Evolutionary conservation across 2,888 invertebrate genomes (phyloP), one percentile per base, ranked within the genome.

Genomic region (Helicoverpa assulta): DNA sequence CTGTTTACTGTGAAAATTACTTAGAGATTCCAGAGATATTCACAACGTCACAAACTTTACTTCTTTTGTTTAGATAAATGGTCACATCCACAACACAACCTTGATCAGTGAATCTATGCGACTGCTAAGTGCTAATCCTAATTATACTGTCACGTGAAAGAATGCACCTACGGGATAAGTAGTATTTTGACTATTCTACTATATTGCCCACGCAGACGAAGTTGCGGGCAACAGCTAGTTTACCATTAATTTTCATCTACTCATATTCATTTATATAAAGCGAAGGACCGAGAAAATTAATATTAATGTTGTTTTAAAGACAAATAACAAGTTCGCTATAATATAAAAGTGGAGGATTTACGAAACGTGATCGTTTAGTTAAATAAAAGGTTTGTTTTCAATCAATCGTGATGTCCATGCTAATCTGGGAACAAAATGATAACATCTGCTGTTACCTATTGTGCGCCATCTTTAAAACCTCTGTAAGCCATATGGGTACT

Each of bases 231-330:
- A n/a, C n/a, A n/a, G n/a, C n/a, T n/a, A n/a, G n/a, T n/a, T 78
- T 82, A 77, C 18, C 70, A 83, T 82, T 79, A 61, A 79, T 81
- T 82, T 78, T 82, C 73, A 74, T 82, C 55, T 65, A 82, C 78
- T 78, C 57, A 78, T 78, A 80, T 76, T 82, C 76, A 82, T 80
- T 76, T 52, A 51, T 43, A 50, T 65, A 64, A 76, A 65, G 51
- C 55, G 50, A 76, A 67, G 68, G 66, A 67, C 71, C 40, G 68
- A 56, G 55, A 67, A 72, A 80, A 82, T 82, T 72, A 81, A 80
- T 81, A 81, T 81, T 81, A 70, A 79, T 81, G 79, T 67, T 53
- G 26, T 18, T 59, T 70, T 43, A 71, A 74, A 65, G 54, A 61
- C 68, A 77, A 70, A 81, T 57, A 80, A 80, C 73, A 61, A 78